Percentiles rank a stretch among this genome's conserved stretches.
These are phyloP conservation scores for Drosophila ustulata DNA, from an alignment of 2,888 invertebrate genomes.

Conservation along the genomic window DNA sequence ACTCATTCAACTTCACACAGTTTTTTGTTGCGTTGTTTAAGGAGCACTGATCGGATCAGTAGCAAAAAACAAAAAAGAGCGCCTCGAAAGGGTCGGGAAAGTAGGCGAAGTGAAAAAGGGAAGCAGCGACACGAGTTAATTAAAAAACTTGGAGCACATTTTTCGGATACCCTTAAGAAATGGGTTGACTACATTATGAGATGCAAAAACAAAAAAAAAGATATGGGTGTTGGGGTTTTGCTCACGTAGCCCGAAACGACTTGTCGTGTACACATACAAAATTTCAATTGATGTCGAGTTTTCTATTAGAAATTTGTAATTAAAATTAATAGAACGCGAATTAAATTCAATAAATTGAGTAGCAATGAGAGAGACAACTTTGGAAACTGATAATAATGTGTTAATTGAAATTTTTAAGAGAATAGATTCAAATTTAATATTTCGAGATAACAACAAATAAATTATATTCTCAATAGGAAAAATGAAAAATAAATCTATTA, in stretches of 20 bases:
- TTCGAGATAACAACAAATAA: too few relatives aligned
- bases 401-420: not conserved
- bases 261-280: slow-evolving; percentile 14
- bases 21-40: slow-evolving; percentile 22
- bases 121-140: slow-evolving; percentile 65
- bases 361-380: not conserved
- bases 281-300: slow-evolving; percentile 14
- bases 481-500: too few relatives aligned
- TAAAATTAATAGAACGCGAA: slow-evolving; percentile 24
- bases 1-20: not conserved
- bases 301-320: slow-evolving; percentile 30
- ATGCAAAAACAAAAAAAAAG: not conserved
- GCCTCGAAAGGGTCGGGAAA: slow-evolving; percentile 2
- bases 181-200: slow-evolving; percentile 39
- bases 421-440: not conserved
- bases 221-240: not conserved
- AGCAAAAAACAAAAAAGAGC: slow-evolving; percentile 40
- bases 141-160: slow-evolving; percentile 67
- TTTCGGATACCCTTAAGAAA: slow-evolving; percentile 42
- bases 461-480: too few relatives aligned
- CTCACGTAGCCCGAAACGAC: slow-evolving; percentile 25
- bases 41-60: slow-evolving; percentile 66
- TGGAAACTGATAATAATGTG: not conserved
- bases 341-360: slow-evolving; percentile 13
- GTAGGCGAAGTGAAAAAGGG: not conserved